phyloP scores from a whole-genome alignment of 1,140 invertebrate genomes.

The Homarus americanus region DNA sequence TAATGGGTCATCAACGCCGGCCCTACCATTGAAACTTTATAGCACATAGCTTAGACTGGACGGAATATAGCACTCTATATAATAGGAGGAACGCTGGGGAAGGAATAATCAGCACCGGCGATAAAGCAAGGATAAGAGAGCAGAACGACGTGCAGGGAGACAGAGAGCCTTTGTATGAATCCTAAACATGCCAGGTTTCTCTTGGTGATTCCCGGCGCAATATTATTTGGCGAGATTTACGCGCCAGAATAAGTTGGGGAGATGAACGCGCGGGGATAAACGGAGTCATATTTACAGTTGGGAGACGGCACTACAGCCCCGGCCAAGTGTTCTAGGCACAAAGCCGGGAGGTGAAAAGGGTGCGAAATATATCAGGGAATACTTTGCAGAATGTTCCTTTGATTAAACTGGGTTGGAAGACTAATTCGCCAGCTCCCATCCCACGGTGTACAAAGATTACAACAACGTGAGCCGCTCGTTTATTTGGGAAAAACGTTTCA shows the following conservation, averaged over 20 bases:
- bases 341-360: not conserved
- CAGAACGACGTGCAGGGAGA: not conserved
- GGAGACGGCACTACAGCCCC: not conserved
- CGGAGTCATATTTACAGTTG: not conserved
- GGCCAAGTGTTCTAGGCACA: not conserved
- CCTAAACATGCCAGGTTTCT: conserved; percentile 34
- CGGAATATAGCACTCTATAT: not conserved
- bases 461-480: too few relatives aligned
- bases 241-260: conserved; percentile 10
- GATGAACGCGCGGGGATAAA: conserved; percentile 25
- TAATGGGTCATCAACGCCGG: too few relatives aligned
- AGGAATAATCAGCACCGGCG: not conserved
- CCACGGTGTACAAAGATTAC: too few relatives aligned
- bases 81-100: not conserved
- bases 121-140: conserved; percentile 23
- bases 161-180: conserved; percentile 27
- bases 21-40: not conserved
- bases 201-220: conserved; percentile 17
- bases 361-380: not conserved
- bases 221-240: conserved; percentile 42
- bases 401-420: too few relatives aligned
- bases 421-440: too few relatives aligned
- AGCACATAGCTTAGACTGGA: not conserved
- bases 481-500: too few relatives aligned
- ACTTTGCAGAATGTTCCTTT: too few relatives aligned